These are phyloP conservation scores for Trachurus trachurus DNA, from an alignment of 2,797 vertebrate genomes.

Conservation along the genomic window DNA sequence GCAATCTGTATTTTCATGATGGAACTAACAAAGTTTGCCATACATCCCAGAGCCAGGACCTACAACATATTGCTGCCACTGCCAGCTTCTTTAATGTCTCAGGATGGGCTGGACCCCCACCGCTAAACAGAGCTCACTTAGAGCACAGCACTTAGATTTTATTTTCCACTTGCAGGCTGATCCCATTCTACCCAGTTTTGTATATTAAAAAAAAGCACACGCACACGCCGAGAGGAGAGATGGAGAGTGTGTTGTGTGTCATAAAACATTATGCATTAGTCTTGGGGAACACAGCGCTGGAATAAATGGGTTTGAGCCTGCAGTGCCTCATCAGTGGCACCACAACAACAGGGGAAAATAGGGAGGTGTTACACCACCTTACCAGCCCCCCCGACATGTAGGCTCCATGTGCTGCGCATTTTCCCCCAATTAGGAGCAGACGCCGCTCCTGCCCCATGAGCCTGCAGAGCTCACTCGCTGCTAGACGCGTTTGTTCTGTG, in stretches of 20 bases:
- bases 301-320: slow-evolving; percentile 66
- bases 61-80: slow-evolving; percentile 57
- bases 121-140: slow-evolving; percentile 58
- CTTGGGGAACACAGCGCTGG: slow-evolving; percentile 52
- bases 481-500: slow-evolving; percentile 82
- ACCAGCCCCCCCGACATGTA: slow-evolving; percentile 75
- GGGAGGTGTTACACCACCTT: slow-evolving; percentile 73
- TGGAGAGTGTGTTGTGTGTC: slow-evolving; percentile 30
- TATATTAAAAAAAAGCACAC: slow-evolving; percentile 49
- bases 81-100: slow-evolving; percentile 57
- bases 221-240: slow-evolving; percentile 41
- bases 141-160: slow-evolving; percentile 56
- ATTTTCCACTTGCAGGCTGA: slow-evolving; percentile 71
- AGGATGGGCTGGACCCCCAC: slow-evolving; percentile 59
- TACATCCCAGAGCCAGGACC: slow-evolving; percentile 45
- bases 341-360: slow-evolving; percentile 78
- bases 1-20: slow-evolving; percentile 51
- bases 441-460: slow-evolving; percentile 76
- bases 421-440: slow-evolving; percentile 88
- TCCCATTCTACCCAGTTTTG: slow-evolving; percentile 50
- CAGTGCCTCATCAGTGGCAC: slow-evolving; percentile 74
- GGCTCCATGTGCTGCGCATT: slow-evolving; percentile 85
- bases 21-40: slow-evolving; percentile 48
- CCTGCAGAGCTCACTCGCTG: slow-evolving; percentile 71
- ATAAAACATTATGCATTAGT: slow-evolving; percentile 70